Percentiles rank a stretch among this genome's conserved stretches.
Evolutionary conservation across 2,888 invertebrate species (phyloP).

Genomic region (Drosophila neotestacea): DNA sequence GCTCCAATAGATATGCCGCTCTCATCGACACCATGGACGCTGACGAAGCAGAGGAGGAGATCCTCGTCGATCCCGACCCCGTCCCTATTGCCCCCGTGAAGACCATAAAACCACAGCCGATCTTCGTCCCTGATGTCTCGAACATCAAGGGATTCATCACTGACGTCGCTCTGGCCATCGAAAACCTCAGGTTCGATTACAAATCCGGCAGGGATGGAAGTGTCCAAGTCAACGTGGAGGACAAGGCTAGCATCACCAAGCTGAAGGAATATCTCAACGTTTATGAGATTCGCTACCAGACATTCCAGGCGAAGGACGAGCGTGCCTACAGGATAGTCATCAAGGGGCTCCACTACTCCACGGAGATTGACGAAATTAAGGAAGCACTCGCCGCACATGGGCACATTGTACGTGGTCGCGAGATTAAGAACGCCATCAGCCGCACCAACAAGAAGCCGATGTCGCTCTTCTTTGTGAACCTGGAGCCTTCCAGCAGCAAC

Average conservation of each 20-base stretch:
- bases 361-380: not conserved
- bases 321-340: not conserved
- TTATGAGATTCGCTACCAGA: not conserved
- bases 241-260: not conserved
- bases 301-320: not conserved
- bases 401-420: not conserved
- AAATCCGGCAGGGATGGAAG: slow-evolving; percentile 1
- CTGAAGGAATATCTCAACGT: accelerated
- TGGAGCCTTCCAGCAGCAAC: not conserved
- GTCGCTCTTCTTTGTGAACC: not conserved
- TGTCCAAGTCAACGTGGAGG: not conserved
- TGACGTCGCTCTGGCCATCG: not conserved
- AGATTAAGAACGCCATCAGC: not conserved
- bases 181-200: not conserved
- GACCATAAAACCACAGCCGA: not conserved
- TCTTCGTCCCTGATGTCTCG: not conserved
- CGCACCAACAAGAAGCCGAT: not conserved
- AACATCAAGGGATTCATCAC: not conserved
- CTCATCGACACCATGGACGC: not conserved
- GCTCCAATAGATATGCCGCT: no score
- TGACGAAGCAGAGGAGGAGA: not conserved
- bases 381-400: not conserved
- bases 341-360: slow-evolving; percentile 1
- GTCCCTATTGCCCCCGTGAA: not conserved
- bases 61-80: not conserved